Conservation (phyloP, 2,113 vertebrate species). For the Mus musculus region GRCm39 chr4:87835001-87835500, state of each 20-base stretch:
- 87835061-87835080: conserved; percentile 10
- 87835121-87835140: neutral
- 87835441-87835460: conserved; percentile 3
- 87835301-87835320: neutral
- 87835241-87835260: neutral
- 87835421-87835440: neutral
- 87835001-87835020: conserved; percentile 14
- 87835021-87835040: neutral
- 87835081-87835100: neutral
- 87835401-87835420: neutral
- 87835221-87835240: neutral
- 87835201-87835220: neutral
- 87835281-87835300: neutral
- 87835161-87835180: neutral
- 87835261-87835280: neutral
- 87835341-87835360: too few relatives aligned
- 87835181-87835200: neutral
- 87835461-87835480: conserved; percentile 20
- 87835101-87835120: neutral
- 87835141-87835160: neutral
- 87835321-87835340: too few relatives aligned
- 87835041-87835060: neutral
- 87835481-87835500: neutral
- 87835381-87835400: neutral
- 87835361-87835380: too few relatives aligned